Conservation (phyloP, 2,113 vertebrate genomes). For the Hippolais icterina region DNA sequence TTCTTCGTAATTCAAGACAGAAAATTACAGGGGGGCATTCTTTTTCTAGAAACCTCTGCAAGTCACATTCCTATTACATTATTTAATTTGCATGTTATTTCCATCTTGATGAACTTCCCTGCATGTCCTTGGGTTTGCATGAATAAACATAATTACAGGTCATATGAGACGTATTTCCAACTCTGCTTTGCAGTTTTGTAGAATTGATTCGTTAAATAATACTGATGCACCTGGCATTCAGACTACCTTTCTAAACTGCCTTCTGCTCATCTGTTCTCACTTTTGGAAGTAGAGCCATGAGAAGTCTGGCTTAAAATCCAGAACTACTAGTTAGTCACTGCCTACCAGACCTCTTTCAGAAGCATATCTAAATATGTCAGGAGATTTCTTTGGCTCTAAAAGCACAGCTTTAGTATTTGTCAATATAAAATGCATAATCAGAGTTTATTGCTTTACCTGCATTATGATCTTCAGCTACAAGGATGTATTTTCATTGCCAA, state of each 20-base stretch:
- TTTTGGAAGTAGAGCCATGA: neutral
- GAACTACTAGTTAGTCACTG: neutral
- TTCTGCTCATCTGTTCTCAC: neutral
- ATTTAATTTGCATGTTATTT: neutral
- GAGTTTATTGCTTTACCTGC: neutral
- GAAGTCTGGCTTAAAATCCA: neutral
- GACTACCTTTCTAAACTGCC: neutral
- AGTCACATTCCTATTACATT: neutral
- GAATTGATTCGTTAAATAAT: neutral
- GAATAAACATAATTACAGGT: neutral
- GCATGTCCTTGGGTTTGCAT: neutral
- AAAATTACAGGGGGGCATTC: neutral
- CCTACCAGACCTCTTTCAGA: neutral
- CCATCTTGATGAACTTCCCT: neutral
- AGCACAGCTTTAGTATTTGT: neutral
- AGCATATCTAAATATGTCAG: neutral
- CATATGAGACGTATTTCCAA: neutral
- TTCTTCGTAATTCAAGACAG: neutral
- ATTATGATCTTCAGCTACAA: neutral
- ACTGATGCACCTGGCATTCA: neutral
- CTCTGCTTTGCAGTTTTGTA: neutral
- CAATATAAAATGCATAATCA: neutral
- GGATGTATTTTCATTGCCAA: slow-evolving; percentile 69
- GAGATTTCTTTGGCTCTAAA: neutral
- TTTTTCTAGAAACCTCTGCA: neutral